Evolutionary conservation across 2,797 vertebrate genomes (phyloP).

Genomic region (Meda fulgida): DNA sequence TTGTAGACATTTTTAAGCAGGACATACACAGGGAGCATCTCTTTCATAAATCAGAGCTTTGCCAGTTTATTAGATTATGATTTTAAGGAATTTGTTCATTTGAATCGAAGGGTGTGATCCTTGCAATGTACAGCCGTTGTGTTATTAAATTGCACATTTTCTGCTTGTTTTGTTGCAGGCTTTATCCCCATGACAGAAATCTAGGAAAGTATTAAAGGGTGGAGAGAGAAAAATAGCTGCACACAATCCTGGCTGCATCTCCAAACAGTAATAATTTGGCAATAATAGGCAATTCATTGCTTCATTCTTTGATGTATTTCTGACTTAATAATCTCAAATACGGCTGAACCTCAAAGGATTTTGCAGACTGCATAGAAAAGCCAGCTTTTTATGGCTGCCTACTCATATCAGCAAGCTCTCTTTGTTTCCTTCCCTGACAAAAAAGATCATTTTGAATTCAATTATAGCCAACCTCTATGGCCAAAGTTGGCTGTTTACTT

Average conservation of each 20-base stretch:
- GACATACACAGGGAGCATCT: constrained; percentile 10
- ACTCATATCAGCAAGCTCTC: constrained; percentile 52
- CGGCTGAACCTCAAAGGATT: constrained; percentile 57
- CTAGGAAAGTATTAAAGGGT: constrained; percentile 71
- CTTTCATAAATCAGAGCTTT: constrained; percentile 11
- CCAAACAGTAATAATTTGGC: constrained; percentile 76
- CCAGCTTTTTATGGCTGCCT: constrained; percentile 65
- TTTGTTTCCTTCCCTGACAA: constrained; percentile 65
- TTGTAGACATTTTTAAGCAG: not conserved
- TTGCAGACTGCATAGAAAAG: constrained; percentile 63
- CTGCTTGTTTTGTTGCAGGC: constrained; percentile 29
- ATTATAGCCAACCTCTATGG: constrained; percentile 65
- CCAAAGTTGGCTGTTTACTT: constrained; percentile 69
- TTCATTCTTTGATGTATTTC: constrained; percentile 71
- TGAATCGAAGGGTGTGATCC: constrained; percentile 3
- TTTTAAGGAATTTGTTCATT: constrained; percentile 33
- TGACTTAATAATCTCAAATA: constrained; percentile 67
- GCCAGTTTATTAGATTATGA: constrained; percentile 18
- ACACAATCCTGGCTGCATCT: constrained; percentile 71
- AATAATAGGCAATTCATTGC: constrained; percentile 67
- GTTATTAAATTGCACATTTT: constrained; percentile 44
- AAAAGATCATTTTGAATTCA: constrained; percentile 68
- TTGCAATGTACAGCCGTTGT: not conserved
- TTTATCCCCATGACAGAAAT: constrained; percentile 56
- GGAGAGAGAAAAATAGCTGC: constrained; percentile 69